phyloP scores from a whole-genome alignment of 2,888 invertebrate genomes.

The Hyles lineata region DNA sequence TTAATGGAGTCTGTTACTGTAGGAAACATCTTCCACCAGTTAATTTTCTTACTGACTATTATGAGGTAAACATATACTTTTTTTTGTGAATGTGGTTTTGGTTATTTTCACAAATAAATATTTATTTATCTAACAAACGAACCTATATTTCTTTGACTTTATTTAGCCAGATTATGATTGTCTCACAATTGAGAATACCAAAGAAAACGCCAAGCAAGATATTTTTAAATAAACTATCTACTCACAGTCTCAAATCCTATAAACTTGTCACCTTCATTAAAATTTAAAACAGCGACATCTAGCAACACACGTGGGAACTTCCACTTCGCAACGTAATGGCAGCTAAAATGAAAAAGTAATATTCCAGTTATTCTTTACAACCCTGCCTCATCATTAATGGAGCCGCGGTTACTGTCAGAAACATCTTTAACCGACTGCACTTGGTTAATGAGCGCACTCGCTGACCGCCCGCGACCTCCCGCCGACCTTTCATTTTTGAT shows the following conservation, averaged over 20 bases:
- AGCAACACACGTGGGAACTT: not conserved
- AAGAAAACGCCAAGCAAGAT: too few relatives aligned
- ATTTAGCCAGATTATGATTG: too few relatives aligned
- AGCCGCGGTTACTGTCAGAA: conserved; percentile 36
- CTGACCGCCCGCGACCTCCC: conserved; percentile 28
- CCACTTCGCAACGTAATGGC: not conserved
- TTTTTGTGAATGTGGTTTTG: too few relatives aligned
- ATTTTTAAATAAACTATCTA: too few relatives aligned
- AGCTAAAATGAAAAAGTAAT: not conserved
- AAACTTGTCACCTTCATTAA: not conserved
- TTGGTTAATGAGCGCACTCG: conserved; percentile 20
- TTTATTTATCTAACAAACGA: too few relatives aligned
- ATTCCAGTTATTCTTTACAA: conserved; percentile 5
- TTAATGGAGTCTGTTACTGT: conserved; percentile 60
- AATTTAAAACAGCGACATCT: not conserved
- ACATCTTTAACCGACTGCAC: conserved; percentile 36
- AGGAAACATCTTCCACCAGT: conserved; percentile 58
- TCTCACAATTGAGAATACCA: too few relatives aligned
- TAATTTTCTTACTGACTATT: conserved; percentile 30
- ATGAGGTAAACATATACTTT: not conserved
- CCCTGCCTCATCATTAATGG: conserved; percentile 36
- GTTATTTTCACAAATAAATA: too few relatives aligned
- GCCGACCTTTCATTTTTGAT: conserved; percentile 34
- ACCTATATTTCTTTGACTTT: too few relatives aligned
- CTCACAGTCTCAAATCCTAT: not conserved